Evolutionary conservation across 2,888 invertebrate species (phyloP).

Genomic region (Nomada hirtipes): DNA sequence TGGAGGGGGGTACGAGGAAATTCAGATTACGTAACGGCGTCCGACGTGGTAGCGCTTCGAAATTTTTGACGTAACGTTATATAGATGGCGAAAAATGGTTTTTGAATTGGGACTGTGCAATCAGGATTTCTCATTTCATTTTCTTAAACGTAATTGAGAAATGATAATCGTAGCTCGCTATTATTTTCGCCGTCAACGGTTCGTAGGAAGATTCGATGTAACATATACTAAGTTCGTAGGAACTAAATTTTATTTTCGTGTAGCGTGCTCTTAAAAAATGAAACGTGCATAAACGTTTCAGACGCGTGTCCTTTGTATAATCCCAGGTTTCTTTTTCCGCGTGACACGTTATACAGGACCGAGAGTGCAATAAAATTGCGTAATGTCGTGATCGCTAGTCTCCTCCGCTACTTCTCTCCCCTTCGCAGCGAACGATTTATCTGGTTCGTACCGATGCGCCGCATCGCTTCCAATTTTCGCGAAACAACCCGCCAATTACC

Average conservation of each 20-base stretch:
- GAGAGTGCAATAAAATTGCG: conserved; percentile 50
- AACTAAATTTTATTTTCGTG: too few relatives aligned
- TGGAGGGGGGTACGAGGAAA: conserved; percentile 26
- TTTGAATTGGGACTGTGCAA: neutral
- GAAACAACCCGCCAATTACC: conserved; percentile 34
- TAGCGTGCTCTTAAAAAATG: too few relatives aligned
- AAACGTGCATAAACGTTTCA: too few relatives aligned
- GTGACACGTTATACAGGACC: conserved; percentile 40
- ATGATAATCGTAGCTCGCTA: neutral
- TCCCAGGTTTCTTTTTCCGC: conserved; percentile 20
- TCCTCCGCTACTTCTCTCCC: conserved; percentile 5
- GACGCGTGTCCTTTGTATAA: neutral
- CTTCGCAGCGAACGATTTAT: conserved; percentile 30
- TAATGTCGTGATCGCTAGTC: conserved; percentile 34
- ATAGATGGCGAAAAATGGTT: neutral
- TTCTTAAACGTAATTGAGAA: neutral
- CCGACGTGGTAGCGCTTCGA: conserved; percentile 42
- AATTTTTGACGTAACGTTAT: conserved; percentile 49
- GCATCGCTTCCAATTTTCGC: conserved; percentile 23
- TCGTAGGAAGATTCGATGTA: neutral
- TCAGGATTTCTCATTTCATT: neutral
- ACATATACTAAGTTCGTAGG: too few relatives aligned
- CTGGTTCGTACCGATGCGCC: conserved; percentile 2
- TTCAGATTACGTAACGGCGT: conserved; percentile 57
- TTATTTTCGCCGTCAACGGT: neutral